Percentiles rank a stretch among this genome's conserved stretches.
Conservation (phyloP, 2,113 vertebrate species). For the Mustela lutreola region DNA sequence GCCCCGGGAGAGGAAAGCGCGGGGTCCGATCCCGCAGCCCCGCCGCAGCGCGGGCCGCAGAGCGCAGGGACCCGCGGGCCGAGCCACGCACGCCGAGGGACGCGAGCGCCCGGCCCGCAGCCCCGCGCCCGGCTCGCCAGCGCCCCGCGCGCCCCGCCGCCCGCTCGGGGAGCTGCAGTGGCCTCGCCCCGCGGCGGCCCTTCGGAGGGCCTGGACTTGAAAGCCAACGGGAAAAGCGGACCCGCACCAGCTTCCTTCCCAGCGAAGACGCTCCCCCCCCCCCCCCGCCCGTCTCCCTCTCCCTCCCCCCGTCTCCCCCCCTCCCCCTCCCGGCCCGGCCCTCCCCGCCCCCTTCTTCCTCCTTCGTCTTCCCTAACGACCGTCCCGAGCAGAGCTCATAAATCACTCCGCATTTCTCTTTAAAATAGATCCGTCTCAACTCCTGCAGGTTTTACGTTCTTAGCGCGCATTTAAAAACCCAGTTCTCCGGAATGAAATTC, state of each 20-base stretch:
- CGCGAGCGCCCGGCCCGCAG: conserved; percentile 50
- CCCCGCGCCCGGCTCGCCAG: not conserved
- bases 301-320: too few relatives aligned
- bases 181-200: not conserved
- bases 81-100: not conserved
- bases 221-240: conserved; percentile 52
- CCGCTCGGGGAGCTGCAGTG: not conserved
- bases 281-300: not conserved
- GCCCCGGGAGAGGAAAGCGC: conserved; percentile 92
- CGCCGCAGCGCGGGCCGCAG: conserved; percentile 57
- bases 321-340: not conserved
- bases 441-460: conserved; percentile 78
- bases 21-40: conserved; percentile 90
- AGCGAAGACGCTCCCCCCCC: not conserved
- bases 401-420: not conserved
- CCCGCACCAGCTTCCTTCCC: conserved; percentile 2
- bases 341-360: not conserved
- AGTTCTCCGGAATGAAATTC: conserved; percentile 85
- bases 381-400: not conserved
- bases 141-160: not conserved
- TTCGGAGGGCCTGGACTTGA: conserved; percentile 58
- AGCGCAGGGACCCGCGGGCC: conserved; percentile 76
- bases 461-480: conserved; percentile 81
- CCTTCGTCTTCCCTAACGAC: not conserved
- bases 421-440: conserved; percentile 73